Evolutionary conservation across 2,888 invertebrate species (phyloP).

Genomic region (Actias luna): DNA sequence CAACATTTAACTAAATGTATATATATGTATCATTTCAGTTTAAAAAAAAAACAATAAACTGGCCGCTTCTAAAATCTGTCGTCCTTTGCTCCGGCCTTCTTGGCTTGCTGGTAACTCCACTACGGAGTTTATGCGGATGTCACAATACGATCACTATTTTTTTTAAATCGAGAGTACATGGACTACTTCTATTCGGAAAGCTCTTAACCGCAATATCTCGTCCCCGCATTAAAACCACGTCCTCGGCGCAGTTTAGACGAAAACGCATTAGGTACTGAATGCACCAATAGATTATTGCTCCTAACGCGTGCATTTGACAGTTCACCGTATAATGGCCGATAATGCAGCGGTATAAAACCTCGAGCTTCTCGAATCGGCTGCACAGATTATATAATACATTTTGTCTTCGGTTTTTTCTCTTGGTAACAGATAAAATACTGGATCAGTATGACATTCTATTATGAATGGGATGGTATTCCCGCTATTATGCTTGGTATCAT

Average conservation of each 20-base stretch:
- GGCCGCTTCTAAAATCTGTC: no score
- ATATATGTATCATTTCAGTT: no score
- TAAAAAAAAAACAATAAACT: no score
- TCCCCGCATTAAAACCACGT: conserved; percentile 7
- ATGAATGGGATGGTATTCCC: no score
- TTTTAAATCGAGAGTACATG: not conserved
- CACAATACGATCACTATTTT: not conserved
- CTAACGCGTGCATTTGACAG: conserved; percentile 33
- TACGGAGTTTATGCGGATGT: no score
- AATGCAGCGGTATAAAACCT: conserved; percentile 31
- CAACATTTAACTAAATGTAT: no score
- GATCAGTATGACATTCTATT: no score
- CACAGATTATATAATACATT: not conserved
- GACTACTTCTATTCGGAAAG: not conserved
- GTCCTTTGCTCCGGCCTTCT: no score
- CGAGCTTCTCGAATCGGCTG: not conserved
- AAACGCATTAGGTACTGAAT: conserved; percentile 46
- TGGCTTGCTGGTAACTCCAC: no score
- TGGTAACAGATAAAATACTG: not conserved
- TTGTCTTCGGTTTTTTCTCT: not conserved
- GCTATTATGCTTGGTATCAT: no score
- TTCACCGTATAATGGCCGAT: conserved; percentile 30
- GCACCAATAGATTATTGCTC: conserved; percentile 39
- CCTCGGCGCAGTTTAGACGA: conserved; percentile 33
- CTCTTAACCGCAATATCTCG: conserved; percentile 5